Evolutionary conservation across 2,113 vertebrate genomes (phyloP), one percentile per base, ranked within the genome.

Genomic region (Mesoclemmys tuberculata): DNA sequence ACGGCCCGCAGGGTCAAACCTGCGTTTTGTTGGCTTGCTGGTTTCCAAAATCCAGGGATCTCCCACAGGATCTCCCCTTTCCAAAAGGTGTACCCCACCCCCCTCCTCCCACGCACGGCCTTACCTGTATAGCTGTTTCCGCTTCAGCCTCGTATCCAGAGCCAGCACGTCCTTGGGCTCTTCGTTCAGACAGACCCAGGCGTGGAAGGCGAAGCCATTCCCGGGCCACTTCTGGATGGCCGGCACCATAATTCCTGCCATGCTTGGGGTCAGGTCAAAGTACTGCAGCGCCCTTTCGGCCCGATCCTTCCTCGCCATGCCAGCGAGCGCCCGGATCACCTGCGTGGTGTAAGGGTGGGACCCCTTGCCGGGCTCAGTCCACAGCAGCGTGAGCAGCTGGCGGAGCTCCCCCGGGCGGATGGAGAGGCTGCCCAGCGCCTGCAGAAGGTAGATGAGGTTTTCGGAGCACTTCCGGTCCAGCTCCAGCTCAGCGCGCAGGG

Each of bases 181-280:
- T 71, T 98, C 97, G 26, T 98, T 99, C 58, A 99, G 98, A 95
- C 99, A 99, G 90, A 99, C 93, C 99, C 99, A 99, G 75, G 99
- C 99, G 0, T 99, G 99, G 96, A 99, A 99, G 88, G 99, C 99
- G 5, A 99, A 99, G 56, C 98, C 98, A 0, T 98, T 95, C 2
- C 99, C 99, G 0, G 99, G 99, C 99, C 99, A 99, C 55, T 99
- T 99, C 61, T 99, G 99, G 88, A 99, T 91, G 6, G 99, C 92
- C 1, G 99, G 99, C 81, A 99, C 99, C 99, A 99, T 99, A 88
- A 99, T 99, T 35, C 99, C 99, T 0, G 99, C 99, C 99, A 99
- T 99, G 27, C 99, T 98, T 1, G 99, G 99, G 0, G 98, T 99
- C 88, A 99, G 98, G 94, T 99, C 99, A 19, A 99, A 99, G 97